Base-by-base conservation (phyloP, 2,888 invertebrate species). In the Elgonia sp. region DNA sequence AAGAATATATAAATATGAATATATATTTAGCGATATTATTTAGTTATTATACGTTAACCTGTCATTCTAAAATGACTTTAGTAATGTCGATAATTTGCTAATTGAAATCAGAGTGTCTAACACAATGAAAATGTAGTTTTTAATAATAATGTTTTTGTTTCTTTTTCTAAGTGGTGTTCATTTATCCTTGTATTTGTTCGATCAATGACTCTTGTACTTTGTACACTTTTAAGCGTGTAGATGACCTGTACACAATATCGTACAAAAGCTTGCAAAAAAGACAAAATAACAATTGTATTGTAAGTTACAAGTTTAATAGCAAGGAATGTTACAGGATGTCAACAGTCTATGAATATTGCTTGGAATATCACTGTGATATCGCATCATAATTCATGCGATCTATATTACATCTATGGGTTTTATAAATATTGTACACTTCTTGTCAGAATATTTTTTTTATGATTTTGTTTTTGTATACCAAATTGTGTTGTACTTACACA, bases 71-170 rank as follows among this genome's bases (percentile, higher is more conserved):
- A 92, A 92, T 92, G 92, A 91, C 89, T 91, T 90, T 92, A 91
- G 85, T 91, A 88, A 90, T 87, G 88, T 88, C 88, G 88, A 89
- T 89, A 79, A 90, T 91, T 91, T 91, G 90, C 90, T 91, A 88
- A 90, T 89, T 87, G 75, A 85, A 90, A 89, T 89, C 89, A 50
- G 87, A 91, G 91, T 92, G 92, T 93, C 91, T 91, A 92, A 92
- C 90, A 91, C 89, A 91, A 81, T 90, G 90, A 91, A 92, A 90
- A 87, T 90, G 92, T 92, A 93, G 91, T 91, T 92, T 89, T 92
- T 91, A 93, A 93, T 93, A 93, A 93, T 93, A 91, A 90, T 90
- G 91, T 91, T 92, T 87, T 91, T 92, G 90, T 91, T 92, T 91
- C 77, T 91, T 88, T 91, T 91, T 88, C 88, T 88, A 92, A 91